A percentile compares a stretch with the other conserved stretches of the same genome.
Conservation (phyloP, 2,888 invertebrate species). For the Xestia c-nigrum region DNA sequence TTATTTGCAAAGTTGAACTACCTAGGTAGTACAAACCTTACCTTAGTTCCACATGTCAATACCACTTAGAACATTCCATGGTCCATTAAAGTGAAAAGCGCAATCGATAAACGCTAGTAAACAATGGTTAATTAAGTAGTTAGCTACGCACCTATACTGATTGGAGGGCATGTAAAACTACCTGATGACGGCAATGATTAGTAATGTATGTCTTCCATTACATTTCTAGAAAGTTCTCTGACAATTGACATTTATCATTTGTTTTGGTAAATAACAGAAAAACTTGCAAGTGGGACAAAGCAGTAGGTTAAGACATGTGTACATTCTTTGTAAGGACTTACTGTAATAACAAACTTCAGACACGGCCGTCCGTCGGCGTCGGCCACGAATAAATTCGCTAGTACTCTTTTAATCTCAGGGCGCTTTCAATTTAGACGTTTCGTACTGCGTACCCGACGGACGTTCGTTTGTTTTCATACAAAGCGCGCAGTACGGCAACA, state of each 20-base stretch:
- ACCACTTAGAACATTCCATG: conserved; percentile 30
- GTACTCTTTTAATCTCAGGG: no score
- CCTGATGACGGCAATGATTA: conserved; percentile 13
- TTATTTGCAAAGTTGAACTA: background rate
- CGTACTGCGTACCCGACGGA: no score
- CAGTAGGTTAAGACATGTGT: background rate
- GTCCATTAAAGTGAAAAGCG: conserved; percentile 51
- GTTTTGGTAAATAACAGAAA: background rate
- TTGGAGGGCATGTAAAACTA: conserved; percentile 36
- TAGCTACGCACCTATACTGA: conserved; percentile 31
- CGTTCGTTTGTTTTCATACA: no score
- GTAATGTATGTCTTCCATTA: conserved; percentile 6
- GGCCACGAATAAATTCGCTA: background rate
- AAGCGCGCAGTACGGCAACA: no score
- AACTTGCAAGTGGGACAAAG: background rate
- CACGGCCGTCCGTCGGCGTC: background rate
- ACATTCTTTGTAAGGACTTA: background rate
- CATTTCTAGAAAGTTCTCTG: background rate
- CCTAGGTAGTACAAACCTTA: background rate
- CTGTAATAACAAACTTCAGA: background rate
- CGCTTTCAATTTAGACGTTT: no score
- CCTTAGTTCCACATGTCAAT: conserved; percentile 29
- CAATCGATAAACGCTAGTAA: conserved; percentile 41
- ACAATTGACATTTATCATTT: background rate
- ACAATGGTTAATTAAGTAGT: conserved; percentile 53